Conservation (phyloP, 2,888 invertebrate species). For the Lithophane socia region DNA sequence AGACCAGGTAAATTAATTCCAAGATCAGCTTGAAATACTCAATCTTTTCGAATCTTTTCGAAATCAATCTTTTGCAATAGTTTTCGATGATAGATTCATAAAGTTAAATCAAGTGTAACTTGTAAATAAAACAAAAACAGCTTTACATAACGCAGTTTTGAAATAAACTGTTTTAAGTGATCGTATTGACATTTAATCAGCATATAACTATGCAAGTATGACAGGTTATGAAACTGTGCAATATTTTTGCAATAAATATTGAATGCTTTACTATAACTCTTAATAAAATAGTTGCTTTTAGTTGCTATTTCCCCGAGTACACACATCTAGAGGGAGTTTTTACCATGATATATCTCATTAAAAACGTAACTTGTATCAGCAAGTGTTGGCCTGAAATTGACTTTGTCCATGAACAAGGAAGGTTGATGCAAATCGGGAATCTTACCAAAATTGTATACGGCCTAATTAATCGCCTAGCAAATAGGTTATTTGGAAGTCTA, state of each 20-base stretch:
- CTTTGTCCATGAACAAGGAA: not conserved
- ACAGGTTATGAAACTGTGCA: constrained; percentile 18
- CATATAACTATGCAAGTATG: not conserved
- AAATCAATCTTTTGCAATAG: constrained; percentile 36
- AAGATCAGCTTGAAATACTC: constrained; percentile 36
- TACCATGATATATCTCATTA: not conserved
- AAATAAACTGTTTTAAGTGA: constrained; percentile 33
- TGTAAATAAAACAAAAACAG: constrained; percentile 48
- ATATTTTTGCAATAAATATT: constrained; percentile 15
- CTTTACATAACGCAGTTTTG: constrained; percentile 38
- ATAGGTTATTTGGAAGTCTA: constrained; percentile 12
- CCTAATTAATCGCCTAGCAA: constrained; percentile 5
- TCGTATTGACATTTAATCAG: constrained; percentile 42
- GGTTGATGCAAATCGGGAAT: not conserved
- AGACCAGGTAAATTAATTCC: constrained; percentile 25
- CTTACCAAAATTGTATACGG: not conserved
- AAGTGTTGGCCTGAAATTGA: not conserved
- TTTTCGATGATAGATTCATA: constrained; percentile 26
- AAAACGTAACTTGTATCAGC: not conserved
- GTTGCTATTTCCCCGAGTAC: not conserved
- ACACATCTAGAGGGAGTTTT: not conserved
- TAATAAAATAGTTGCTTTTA: not conserved
- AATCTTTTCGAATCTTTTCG: too few species aligned
- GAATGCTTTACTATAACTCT: not conserved
- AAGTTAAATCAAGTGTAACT: constrained; percentile 44